Evolutionary conservation across 2,113 vertebrate genomes (phyloP).

Genomic region (Amphiprion ocellaris): DNA sequence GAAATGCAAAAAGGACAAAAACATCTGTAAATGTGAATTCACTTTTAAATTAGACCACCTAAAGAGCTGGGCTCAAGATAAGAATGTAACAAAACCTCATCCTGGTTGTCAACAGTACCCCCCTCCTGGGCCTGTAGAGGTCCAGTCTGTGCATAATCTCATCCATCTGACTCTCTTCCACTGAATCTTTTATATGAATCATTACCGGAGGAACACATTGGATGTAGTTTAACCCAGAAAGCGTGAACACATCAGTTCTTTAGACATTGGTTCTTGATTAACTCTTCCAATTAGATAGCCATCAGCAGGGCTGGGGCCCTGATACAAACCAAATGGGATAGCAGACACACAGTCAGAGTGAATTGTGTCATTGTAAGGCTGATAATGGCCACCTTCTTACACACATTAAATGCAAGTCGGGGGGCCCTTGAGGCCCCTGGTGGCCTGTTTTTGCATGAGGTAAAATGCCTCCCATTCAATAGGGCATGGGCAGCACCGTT

Average conservation of each 20-base stretch:
- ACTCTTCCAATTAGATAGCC: conserved; percentile 67
- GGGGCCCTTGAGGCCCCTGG: conserved; percentile 67
- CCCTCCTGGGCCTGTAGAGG: not conserved
- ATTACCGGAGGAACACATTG: conserved; percentile 19
- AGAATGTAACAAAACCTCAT: not conserved
- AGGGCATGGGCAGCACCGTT: conserved; percentile 60
- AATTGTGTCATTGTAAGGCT: conserved; percentile 79
- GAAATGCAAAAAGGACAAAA: no score
- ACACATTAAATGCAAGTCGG: conserved; percentile 70
- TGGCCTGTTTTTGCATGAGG: conserved; percentile 75
- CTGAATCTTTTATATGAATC: not conserved
- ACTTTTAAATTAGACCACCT: no score
- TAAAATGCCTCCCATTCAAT: conserved; percentile 82
- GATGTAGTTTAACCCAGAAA: conserved; percentile 16
- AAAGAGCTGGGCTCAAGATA: not conserved
- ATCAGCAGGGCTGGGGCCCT: conserved; percentile 50
- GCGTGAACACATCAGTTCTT: conserved; percentile 39
- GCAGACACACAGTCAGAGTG: conserved; percentile 64
- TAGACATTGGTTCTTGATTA: conserved; percentile 62
- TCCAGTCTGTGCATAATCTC: not conserved
- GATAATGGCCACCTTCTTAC: conserved; percentile 79
- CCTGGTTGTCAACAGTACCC: not conserved
- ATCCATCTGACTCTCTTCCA: conserved; percentile 11
- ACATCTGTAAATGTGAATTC: no score
- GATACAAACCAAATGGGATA: conserved; percentile 69